These are phyloP conservation scores for Tyrophagus putrescentiae DNA, from an alignment of 1,140 invertebrate genomes.

Conservation along the genomic window DNA sequence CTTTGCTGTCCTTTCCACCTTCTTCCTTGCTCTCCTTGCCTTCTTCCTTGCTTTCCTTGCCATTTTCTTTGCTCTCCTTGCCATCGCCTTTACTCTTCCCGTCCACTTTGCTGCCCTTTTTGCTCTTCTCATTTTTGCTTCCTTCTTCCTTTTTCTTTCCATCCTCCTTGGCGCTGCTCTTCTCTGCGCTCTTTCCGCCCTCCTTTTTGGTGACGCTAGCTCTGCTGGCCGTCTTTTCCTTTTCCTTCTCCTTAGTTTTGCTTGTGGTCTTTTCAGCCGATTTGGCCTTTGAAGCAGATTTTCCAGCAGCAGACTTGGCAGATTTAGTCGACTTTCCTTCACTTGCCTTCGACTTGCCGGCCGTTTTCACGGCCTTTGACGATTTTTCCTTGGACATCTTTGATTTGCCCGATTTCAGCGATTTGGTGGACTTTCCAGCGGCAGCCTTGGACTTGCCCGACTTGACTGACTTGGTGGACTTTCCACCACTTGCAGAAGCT, in stretches of 20 bases:
- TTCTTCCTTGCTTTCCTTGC: background rate
- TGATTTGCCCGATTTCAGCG: background rate
- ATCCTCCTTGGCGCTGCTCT: background rate
- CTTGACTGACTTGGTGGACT: slow-evolving; percentile 56
- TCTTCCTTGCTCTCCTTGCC: slow-evolving; percentile 28
- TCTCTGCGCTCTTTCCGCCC: too few species aligned
- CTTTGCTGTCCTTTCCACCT: too few species aligned
- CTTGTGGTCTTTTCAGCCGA: background rate
- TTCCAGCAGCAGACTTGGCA: background rate
- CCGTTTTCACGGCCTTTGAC: background rate
- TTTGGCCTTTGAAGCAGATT: background rate
- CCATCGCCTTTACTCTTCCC: too few species aligned
- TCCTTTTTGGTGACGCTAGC: too few species aligned
- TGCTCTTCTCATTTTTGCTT: background rate
- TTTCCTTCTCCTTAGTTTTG: background rate
- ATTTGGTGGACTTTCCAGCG: slow-evolving; percentile 69
- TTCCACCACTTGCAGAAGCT: slow-evolving; percentile 98
- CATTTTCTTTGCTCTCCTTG: slow-evolving; percentile 26
- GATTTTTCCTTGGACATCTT: background rate
- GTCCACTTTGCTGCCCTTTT: background rate
- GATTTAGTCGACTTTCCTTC: too few species aligned
- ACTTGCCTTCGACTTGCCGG: background rate
- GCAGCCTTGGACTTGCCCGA: slow-evolving; percentile 97
- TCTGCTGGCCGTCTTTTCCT: background rate
- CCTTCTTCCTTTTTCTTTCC: background rate